These are phyloP conservation scores for Nomada fabriciana DNA, from an alignment of 2,888 invertebrate species.

Conservation along the genomic window DNA sequence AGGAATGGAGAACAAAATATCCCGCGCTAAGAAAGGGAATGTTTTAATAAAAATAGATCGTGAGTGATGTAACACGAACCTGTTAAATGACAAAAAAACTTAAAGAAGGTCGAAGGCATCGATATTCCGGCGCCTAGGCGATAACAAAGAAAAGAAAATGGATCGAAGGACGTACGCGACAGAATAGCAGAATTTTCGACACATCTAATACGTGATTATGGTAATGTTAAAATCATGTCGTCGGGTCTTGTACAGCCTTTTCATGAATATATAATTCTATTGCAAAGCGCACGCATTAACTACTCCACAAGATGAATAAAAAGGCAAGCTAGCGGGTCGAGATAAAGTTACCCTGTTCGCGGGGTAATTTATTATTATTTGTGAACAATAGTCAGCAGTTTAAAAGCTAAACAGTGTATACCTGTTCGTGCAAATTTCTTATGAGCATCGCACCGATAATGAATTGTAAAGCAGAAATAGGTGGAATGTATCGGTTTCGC, in stretches of 20 bases:
- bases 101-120: background rate
- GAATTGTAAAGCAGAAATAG: conserved; percentile 9
- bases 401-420: background rate
- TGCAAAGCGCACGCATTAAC: conserved; percentile 47
- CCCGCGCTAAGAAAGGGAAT: background rate
- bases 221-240: conserved; percentile 57
- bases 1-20: conserved; percentile 10
- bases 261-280: conserved; percentile 56
- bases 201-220: conserved; percentile 38
- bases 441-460: background rate
- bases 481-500: background rate
- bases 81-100: background rate
- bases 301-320: background rate
- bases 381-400: background rate
- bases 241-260: conserved; percentile 18
- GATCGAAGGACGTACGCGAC: conserved; percentile 1
- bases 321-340: background rate
- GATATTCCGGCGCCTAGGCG: background rate
- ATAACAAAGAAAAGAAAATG: background rate
- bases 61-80: background rate
- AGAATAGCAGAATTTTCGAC: conserved; percentile 41
- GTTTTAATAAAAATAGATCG: conserved; percentile 27
- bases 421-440: background rate
- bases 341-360: background rate
- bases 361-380: background rate